phyloP scores from a whole-genome alignment of 2,888 invertebrate species.

The Drosophila mulleri region DNA sequence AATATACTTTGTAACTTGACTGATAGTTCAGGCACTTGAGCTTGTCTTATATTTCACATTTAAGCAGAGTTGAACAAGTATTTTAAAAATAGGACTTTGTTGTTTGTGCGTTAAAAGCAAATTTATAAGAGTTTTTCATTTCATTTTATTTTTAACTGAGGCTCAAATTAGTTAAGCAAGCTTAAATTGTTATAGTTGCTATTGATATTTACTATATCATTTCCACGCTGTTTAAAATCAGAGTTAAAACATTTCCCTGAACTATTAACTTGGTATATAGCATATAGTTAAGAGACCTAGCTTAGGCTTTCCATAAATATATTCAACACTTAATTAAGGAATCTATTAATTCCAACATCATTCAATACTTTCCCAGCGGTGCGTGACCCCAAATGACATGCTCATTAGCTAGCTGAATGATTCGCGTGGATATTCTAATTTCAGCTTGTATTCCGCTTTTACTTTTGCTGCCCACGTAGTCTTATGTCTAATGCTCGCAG shows the following conservation, averaged over 20 bases:
- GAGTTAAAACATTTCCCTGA: not conserved
- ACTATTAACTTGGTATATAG: not conserved
- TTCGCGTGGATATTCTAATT: constrained; percentile 46
- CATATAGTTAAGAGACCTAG: not conserved
- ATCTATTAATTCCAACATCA: not conserved
- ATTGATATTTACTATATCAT: not conserved
- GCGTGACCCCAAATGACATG: constrained; percentile 33
- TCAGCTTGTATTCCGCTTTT: constrained; percentile 36
- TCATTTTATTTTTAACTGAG: not conserved
- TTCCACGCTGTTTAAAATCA: not conserved
- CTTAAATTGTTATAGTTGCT: not conserved
- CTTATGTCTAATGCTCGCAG: not conserved
- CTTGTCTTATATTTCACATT: not conserved
- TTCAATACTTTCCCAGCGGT: constrained; percentile 20
- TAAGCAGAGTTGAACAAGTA: too few species aligned
- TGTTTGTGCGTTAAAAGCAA: not conserved
- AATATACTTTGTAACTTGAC: not conserved
- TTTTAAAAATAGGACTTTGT: not conserved
- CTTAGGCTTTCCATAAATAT: not conserved
- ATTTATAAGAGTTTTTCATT: not conserved
- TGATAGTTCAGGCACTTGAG: constrained; percentile 1
- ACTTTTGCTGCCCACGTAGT: constrained; percentile 56
- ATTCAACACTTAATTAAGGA: not conserved
- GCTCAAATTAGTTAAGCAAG: not conserved
- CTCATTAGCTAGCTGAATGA: constrained; percentile 26